Evolutionary conservation across 2,113 vertebrate species (phyloP), one percentile per base, ranked within the genome.

Genomic region (Manacus vitellinus): DNA sequence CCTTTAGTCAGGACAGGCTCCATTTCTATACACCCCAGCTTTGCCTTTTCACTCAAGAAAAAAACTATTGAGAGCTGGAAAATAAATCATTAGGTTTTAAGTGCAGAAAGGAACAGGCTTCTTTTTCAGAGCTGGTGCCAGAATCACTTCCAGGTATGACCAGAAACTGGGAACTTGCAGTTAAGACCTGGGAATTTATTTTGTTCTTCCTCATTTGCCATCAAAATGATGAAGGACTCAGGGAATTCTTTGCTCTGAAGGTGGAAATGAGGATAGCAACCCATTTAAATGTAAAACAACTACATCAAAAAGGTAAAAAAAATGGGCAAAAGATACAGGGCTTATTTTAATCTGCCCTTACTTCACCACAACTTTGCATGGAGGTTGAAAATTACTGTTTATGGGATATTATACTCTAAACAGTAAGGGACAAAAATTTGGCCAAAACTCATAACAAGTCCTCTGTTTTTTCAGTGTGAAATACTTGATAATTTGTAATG

Each of bases 401-500:
- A 71, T 68, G 41, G 54, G 51, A 95, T 85, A 87, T 46, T 89
- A 95, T 79, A 79, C 33, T 59, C 31, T 91, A 89, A 92, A 78
- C 63, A 89, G 18, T 52, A 82, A 83, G 39, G 85, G 70, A 82
- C 35, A 71, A 93, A 95, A 87, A 76, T 72, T 76, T 93, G 43
- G 82, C 84, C 46, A 68, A 94, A 95, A 87, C 41, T 96, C 73
- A 20, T 74, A 92, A 59, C 43, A 89, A 92, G 74, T 75, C 71
- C 33, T 89, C 88, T 94, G 46, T 95, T 97, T 94, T 94, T 85
- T 96, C 93, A 88, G 89, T 92, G 95, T 94, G 88, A 97, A 97
- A 95, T 80, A 77, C 68, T 94, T 97, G 94, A 95, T 94, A 95
- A 98, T 97, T 97, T 95, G 91, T 96, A 97, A 96, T 78, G 88